A percentile compares a stretch with the other conserved stretches of the same genome.
Conservation (phyloP, 2,113 vertebrate species). For the Oceanodroma tethys region DNA sequence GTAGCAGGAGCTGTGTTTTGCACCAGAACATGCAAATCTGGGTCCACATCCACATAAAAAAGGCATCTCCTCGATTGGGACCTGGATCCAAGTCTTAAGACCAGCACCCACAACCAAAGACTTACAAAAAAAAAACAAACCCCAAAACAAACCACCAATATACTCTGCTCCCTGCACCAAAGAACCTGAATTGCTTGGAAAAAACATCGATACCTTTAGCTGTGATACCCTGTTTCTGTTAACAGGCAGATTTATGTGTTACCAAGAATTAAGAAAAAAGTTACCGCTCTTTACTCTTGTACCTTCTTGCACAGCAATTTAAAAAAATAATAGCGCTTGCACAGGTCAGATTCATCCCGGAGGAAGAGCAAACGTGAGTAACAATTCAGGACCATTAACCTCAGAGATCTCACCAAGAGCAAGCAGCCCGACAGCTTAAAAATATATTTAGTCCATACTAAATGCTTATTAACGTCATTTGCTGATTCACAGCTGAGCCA, state of each 20-base stretch:
- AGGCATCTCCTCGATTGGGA: neutral
- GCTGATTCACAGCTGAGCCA: constrained; percentile 50
- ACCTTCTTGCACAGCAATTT: neutral
- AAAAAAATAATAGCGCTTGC: neutral
- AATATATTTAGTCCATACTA: constrained; percentile 62
- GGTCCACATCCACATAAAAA: neutral
- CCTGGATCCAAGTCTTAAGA: neutral
- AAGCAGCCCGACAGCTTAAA: constrained; percentile 49
- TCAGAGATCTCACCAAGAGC: neutral
- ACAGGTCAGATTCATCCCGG: neutral
- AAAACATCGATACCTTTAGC: neutral
- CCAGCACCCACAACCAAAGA: neutral
- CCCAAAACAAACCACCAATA: neutral
- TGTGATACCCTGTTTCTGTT: neutral
- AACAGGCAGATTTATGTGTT: neutral
- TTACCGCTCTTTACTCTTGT: neutral
- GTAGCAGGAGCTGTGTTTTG: neutral
- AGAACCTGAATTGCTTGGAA: neutral
- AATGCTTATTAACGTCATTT: constrained; percentile 53
- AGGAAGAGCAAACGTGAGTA: neutral
- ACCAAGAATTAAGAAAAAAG: neutral
- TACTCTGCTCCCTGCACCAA: neutral
- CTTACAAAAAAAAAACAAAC: neutral
- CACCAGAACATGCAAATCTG: neutral
- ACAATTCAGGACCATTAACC: constrained; percentile 38